These are phyloP conservation scores for Drosophila acutilabella DNA, from an alignment of 2,888 invertebrate species.

Conservation along the genomic window DNA sequence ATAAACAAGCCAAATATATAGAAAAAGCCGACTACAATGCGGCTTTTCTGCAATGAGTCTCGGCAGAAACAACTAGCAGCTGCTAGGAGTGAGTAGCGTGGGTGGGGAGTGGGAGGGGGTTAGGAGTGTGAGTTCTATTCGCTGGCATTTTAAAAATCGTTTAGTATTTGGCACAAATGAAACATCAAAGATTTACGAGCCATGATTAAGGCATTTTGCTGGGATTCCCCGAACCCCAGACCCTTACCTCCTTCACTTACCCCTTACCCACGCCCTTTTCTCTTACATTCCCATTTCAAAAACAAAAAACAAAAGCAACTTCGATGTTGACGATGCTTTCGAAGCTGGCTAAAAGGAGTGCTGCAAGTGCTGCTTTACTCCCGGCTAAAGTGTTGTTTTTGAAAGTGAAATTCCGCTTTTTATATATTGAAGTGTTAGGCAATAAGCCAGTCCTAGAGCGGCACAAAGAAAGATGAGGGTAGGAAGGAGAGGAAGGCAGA, in stretches of 20 bases:
- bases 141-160: slow-evolving; percentile 72
- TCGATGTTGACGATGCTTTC: slow-evolving; percentile 14
- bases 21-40: slow-evolving; percentile 24
- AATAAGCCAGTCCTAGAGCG: slow-evolving; percentile 26
- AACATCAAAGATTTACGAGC: slow-evolving; percentile 81
- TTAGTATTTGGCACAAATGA: slow-evolving; percentile 80
- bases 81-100: background rate
- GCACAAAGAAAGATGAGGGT: background rate
- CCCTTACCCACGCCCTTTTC: background rate
- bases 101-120: background rate
- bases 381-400: slow-evolving; percentile 57
- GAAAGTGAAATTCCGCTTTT: slow-evolving; percentile 55
- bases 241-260: background rate
- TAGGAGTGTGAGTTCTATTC: background rate
- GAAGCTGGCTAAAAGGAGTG: slow-evolving; percentile 33
- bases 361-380: slow-evolving; percentile 49
- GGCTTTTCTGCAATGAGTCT: slow-evolving; percentile 33
- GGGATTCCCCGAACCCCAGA: slow-evolving; percentile 4
- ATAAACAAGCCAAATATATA: slow-evolving; percentile 38
- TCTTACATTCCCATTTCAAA: too few species aligned
- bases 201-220: slow-evolving; percentile 76
- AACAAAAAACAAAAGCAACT: slow-evolving; percentile 45
- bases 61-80: slow-evolving; percentile 30
- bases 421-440: slow-evolving; percentile 62
- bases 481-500: too few species aligned